Evolutionary conservation across 1,140 invertebrate species (phyloP).

Genomic region (Physella acuta): DNA sequence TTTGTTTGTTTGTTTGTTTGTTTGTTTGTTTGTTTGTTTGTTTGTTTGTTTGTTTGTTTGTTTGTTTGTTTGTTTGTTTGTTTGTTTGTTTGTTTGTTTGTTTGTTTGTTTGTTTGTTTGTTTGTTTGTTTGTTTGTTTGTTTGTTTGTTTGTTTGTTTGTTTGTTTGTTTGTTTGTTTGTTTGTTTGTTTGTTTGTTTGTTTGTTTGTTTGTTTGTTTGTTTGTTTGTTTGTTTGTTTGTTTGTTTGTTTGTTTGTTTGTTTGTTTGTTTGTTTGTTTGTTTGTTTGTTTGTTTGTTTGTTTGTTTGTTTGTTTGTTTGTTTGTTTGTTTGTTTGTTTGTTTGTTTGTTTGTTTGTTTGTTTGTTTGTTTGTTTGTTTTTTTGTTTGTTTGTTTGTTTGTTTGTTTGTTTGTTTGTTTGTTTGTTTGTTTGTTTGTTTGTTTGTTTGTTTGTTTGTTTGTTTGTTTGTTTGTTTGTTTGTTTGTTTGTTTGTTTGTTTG

Average conservation of each 20-base stretch:
- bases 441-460: conserved; percentile 4
- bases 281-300: conserved; percentile 4
- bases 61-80: conserved; percentile 4
- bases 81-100: conserved; percentile 4
- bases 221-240: conserved; percentile 4
- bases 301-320: conserved; percentile 4
- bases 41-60: conserved; percentile 4
- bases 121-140: conserved; percentile 4
- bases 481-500: conserved; percentile 4
- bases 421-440: conserved; percentile 4
- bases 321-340: conserved; percentile 4
- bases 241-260: conserved; percentile 4
- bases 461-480: conserved; percentile 4
- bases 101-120: conserved; percentile 1
- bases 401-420: conserved; percentile 4
- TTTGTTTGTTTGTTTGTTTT: no score
- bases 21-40: conserved; percentile 4
- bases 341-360: conserved; percentile 4
- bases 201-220: conserved; percentile 4
- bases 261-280: conserved; percentile 4
- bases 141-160: conserved; percentile 4
- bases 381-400: no score
- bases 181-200: conserved; percentile 4
- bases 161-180: conserved; percentile 4
- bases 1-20: conserved; percentile 4